These are phyloP conservation scores for Pseudomugil tenellus DNA, from an alignment of 2,797 vertebrate genomes.

Conservation along the genomic window DNA sequence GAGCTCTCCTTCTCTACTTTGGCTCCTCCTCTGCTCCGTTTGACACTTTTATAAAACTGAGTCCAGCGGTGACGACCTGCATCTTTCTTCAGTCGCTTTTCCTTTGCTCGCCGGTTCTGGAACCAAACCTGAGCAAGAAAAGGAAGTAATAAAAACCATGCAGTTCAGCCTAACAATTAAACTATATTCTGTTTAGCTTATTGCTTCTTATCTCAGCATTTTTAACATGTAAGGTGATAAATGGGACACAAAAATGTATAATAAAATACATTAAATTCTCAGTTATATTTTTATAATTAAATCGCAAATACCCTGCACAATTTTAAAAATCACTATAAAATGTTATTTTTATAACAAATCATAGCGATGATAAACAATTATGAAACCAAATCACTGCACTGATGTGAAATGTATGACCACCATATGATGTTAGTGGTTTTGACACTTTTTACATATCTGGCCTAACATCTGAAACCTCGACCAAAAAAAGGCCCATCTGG, in stretches of 20 bases:
- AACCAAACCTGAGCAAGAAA: constrained; percentile 92
- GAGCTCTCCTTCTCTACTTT: constrained; percentile 97
- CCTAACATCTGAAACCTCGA: neutral
- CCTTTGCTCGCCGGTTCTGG: constrained; percentile 96
- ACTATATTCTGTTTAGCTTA: neutral
- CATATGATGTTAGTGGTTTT: neutral
- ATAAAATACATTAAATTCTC: neutral
- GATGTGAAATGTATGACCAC: neutral
- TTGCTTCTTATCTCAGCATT: neutral
- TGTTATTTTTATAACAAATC: neutral
- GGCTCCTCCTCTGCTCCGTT: constrained; percentile 87
- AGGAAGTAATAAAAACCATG: neutral
- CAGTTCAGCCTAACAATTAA: neutral
- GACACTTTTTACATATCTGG: neutral
- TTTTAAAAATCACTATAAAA: neutral
- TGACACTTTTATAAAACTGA: constrained; percentile 97
- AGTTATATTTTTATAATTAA: neutral
- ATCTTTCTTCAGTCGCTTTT: constrained; percentile 97
- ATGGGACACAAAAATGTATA: no score
- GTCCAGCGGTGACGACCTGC: constrained; percentile 97
- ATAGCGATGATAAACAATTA: neutral
- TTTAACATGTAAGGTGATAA: neutral
- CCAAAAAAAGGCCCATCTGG: neutral
- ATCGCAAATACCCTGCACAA: neutral
- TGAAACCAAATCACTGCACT: neutral